Evolutionary conservation across 1,140 invertebrate species (phyloP).

Genomic region (Archivesica marissinica): DNA sequence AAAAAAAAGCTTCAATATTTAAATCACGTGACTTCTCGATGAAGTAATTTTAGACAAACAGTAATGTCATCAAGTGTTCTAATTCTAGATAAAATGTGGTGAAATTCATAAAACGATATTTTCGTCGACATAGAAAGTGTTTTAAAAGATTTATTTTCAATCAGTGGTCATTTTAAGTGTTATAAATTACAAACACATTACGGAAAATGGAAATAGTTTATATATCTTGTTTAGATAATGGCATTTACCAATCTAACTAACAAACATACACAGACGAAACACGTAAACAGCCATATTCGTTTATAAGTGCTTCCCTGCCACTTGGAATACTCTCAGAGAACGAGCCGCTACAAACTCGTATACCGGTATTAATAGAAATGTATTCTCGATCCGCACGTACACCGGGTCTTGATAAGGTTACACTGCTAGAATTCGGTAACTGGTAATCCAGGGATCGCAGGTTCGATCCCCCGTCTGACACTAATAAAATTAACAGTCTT

Average conservation of each 20-base stretch:
- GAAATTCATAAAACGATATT: not conserved
- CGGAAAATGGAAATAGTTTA: not conserved
- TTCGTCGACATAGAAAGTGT: slow-evolving; percentile 3
- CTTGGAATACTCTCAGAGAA: no score
- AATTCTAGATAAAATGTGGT: not conserved
- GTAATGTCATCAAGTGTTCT: not conserved
- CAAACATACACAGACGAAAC: slow-evolving; percentile 9
- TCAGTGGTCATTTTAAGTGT: slow-evolving; percentile 10
- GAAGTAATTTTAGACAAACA: not conserved
- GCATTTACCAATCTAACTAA: slow-evolving; percentile 5
- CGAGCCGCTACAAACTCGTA: no score
- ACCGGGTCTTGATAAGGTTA: no score
- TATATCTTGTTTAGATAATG: slow-evolving; percentile 42
- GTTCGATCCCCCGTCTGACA: no score
- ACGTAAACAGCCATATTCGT: not conserved
- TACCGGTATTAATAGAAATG: no score
- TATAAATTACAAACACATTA: slow-evolving; percentile 43
- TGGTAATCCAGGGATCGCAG: no score
- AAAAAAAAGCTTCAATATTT: not conserved
- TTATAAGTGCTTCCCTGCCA: no score
- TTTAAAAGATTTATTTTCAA: slow-evolving; percentile 16
- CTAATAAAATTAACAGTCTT: no score
- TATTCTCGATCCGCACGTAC: no score
- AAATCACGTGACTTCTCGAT: not conserved
- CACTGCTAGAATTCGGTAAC: no score